Evolutionary conservation across 2,113 vertebrate genomes (phyloP), one percentile per base, ranked within the genome.

Genomic region (Tragelaphus imberbis): DNA sequence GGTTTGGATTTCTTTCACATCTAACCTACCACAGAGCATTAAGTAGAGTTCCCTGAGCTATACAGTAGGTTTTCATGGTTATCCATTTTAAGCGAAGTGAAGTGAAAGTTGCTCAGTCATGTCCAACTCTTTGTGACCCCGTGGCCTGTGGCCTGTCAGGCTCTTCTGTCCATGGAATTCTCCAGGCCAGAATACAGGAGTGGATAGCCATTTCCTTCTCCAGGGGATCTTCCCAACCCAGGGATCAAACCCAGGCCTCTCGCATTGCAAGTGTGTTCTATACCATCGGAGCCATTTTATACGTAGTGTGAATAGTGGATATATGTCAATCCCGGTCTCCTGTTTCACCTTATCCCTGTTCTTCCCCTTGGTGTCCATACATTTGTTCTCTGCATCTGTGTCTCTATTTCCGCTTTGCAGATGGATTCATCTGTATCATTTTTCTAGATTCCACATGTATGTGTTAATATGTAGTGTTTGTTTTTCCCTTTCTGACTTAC

Each of bases 181-280:
- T 40, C 68, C 10, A 71, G n/a, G n/a, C 68, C n/a, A 71, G 19
- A 71, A 23, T 23, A 23, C n/a, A 36, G 10, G n/a, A 71, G n/a
- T 71, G 68, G 19, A 36, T 36, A 71, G n/a, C n/a, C n/a, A 23
- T 23, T 12, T 5, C n/a, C n/a, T 71, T 36, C 19, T 40, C 17
- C 68, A 23, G 5, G 10, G 68, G 19, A 40, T 71, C 17, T 71
- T 36, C n/a, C 19, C 68, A 40, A 40, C 68, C n/a, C n/a, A 71
- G 68, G 68, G 68, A 12, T 23, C 19, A 40, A 71, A 71, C 68
- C n/a, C 68, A 71, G 68, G 68, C n/a, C n/a, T 71, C 68, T 19
- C 2, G 0, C n/a, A 3, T 0, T 71, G 68, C n/a, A 3, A 19
- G 68, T 36, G n/a, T 19, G 23, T 40, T 2, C n/a, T 71, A 0